Percentiles rank a stretch among this genome's conserved stretches.
These are phyloP conservation scores for Anticlea derivata DNA, from an alignment of 2,888 invertebrate species.

Conservation along the genomic window DNA sequence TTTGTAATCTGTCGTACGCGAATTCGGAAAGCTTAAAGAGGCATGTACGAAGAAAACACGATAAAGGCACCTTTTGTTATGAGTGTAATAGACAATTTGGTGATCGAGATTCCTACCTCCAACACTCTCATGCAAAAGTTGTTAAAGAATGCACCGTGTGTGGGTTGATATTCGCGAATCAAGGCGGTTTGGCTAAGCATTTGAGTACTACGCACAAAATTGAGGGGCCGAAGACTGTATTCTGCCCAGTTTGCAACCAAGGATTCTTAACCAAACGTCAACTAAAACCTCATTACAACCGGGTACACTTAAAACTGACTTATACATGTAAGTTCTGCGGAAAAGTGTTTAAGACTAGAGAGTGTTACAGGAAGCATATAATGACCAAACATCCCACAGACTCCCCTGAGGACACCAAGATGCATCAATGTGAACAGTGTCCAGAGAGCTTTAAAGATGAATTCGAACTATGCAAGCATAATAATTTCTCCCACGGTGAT, in stretches of 20 bases:
- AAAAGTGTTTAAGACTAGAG: constrained; percentile 69
- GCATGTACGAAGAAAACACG: constrained; percentile 72
- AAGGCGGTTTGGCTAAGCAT: constrained; percentile 70
- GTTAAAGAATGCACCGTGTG: constrained; percentile 69
- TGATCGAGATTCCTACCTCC: constrained; percentile 60
- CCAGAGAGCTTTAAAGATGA: constrained; percentile 63
- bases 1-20: constrained; percentile 74
- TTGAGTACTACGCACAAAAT: constrained; percentile 69
- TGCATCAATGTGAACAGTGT: constrained; percentile 68
- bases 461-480: constrained; percentile 67
- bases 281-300: constrained; percentile 67
- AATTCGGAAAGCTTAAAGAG: constrained; percentile 75
- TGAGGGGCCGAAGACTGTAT: constrained; percentile 61
- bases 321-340: constrained; percentile 68
- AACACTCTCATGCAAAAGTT: constrained; percentile 65
- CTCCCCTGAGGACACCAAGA: constrained; percentile 34
- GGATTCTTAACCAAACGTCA: constrained; percentile 69
- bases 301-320: constrained; percentile 69
- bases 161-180: constrained; percentile 67
- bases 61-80: constrained; percentile 61
- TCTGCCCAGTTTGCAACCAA: constrained; percentile 68
- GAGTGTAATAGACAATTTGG: constrained; percentile 71
- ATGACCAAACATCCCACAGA: constrained; percentile 61
- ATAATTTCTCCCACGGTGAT: constrained; percentile 53
- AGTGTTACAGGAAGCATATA: constrained; percentile 69